Percentiles rank a stretch among this genome's conserved stretches.
These are phyloP conservation scores for Cyclophora punctaria DNA, from an alignment of 2,888 invertebrate genomes.

Conservation along the genomic window DNA sequence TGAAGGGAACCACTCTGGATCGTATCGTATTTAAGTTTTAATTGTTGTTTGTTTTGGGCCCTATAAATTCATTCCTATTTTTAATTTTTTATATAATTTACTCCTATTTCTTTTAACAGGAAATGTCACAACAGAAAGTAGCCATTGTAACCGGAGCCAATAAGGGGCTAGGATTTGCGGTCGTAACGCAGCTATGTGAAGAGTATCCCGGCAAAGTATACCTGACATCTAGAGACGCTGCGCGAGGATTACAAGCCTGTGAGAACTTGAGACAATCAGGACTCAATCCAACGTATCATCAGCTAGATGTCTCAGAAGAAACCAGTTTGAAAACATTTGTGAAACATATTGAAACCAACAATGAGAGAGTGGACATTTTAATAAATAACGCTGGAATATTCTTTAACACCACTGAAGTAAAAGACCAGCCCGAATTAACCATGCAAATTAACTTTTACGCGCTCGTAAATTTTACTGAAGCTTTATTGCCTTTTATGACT, in stretches of 20 bases:
- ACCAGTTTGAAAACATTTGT: slow-evolving; percentile 74
- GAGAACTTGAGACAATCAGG: slow-evolving; percentile 67
- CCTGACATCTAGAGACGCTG: slow-evolving; percentile 78
- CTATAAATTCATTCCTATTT: too few species aligned
- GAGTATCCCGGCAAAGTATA: slow-evolving; percentile 80
- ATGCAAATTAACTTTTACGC: slow-evolving; percentile 51
- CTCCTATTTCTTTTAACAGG: too few species aligned
- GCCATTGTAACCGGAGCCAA: slow-evolving; percentile 81
- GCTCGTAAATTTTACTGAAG: slow-evolving; percentile 64
- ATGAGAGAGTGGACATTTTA: slow-evolving; percentile 80
- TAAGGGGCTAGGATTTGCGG: slow-evolving; percentile 81
- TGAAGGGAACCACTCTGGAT: too few species aligned
- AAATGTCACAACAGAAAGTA: slow-evolving; percentile 15
- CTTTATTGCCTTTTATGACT: slow-evolving; percentile 79
- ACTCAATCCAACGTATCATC: slow-evolving; percentile 74
- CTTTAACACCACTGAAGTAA: slow-evolving; percentile 10
- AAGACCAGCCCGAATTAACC: slow-evolving; percentile 47
- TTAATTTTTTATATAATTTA: too few species aligned
- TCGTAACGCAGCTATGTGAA: slow-evolving; percentile 79
- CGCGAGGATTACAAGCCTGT: slow-evolving; percentile 75
- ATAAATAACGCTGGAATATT: slow-evolving; percentile 83
- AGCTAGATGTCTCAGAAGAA: slow-evolving; percentile 79
- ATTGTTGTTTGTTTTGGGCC: too few species aligned
- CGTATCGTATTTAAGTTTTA: too few species aligned
- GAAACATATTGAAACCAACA: slow-evolving; percentile 66